Conservation (phyloP, 1,140 invertebrate genomes). For the Orussus abietinus region DNA sequence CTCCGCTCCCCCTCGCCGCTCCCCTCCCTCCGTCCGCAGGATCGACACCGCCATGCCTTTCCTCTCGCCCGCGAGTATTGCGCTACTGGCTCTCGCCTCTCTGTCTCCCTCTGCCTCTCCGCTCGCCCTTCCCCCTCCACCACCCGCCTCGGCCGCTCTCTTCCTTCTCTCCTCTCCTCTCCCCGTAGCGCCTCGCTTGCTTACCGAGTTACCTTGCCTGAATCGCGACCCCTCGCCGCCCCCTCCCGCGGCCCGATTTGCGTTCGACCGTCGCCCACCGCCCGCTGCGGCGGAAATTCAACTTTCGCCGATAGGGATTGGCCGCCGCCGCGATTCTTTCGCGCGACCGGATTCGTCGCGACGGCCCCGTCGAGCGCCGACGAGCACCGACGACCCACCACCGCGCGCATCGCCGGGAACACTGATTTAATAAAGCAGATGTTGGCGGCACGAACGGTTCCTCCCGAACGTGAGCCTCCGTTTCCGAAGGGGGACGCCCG, state of each 20-base stretch:
- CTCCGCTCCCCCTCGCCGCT: slow-evolving; percentile 15
- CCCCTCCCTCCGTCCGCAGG: slow-evolving; percentile 21
- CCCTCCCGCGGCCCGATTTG: slow-evolving; percentile 23
- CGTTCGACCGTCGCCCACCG: too few species aligned
- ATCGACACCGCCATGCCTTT: slow-evolving; percentile 22
- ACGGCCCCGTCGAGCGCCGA: not conserved
- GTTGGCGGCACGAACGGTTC: too few species aligned
- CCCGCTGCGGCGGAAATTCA: too few species aligned
- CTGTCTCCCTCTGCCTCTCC: slow-evolving; percentile 10
- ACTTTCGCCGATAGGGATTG: too few species aligned
- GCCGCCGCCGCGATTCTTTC: slow-evolving; percentile 8
- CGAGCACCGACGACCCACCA: too few species aligned
- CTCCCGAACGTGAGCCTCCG: too few species aligned
- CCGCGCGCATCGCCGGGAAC: too few species aligned
- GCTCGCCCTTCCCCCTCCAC: slow-evolving; percentile 8
- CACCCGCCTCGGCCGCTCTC: too few species aligned
- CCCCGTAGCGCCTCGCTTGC: slow-evolving; percentile 6
- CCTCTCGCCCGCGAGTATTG: slow-evolving; percentile 9
- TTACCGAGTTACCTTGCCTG: slow-evolving; percentile 13
- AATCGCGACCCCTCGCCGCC: slow-evolving; percentile 14
- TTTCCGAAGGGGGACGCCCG: too few species aligned
- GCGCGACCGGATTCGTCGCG: not conserved
- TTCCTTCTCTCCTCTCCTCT: not conserved
- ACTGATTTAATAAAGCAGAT: too few species aligned
- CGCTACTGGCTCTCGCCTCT: slow-evolving; percentile 11